A percentile compares a stretch with the other conserved stretches of the same genome.
Evolutionary conservation across 2,888 invertebrate species (phyloP).

Genomic region (Cephus rjabovi): DNA sequence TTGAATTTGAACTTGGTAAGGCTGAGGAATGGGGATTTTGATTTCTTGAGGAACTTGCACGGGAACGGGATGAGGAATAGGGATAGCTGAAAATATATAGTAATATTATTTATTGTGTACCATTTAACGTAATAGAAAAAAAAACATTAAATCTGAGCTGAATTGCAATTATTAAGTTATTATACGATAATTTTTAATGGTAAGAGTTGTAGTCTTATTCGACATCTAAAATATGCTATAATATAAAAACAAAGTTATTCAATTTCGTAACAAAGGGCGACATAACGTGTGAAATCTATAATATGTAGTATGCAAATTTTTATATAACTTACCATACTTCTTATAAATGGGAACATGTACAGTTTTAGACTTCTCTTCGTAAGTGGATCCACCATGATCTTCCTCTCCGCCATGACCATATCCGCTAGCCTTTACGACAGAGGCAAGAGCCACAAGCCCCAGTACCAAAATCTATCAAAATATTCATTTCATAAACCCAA

Average conservation of each 20-base stretch:
- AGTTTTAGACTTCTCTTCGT: slow-evolving; percentile 56
- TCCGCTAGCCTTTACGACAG: slow-evolving; percentile 42
- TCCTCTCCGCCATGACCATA: slow-evolving; percentile 36
- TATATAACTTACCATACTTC: slow-evolving; percentile 53
- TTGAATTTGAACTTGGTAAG: slow-evolving; percentile 70
- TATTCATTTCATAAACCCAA: neutral
- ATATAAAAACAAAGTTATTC: neutral
- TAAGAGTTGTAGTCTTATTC: neutral
- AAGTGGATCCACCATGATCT: slow-evolving; percentile 51
- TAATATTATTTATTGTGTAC: neutral
- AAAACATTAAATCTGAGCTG: neutral
- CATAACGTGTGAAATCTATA: neutral
- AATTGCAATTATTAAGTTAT: neutral
- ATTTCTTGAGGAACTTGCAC: slow-evolving; percentile 70
- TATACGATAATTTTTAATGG: no score
- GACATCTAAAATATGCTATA: neutral
- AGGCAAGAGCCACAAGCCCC: slow-evolving; percentile 32
- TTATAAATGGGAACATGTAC: slow-evolving; percentile 60
- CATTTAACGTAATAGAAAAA: neutral
- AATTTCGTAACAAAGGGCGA: neutral
- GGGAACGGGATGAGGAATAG: slow-evolving; percentile 71
- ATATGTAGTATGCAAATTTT: neutral
- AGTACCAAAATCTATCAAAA: slow-evolving; percentile 45
- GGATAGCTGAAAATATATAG: slow-evolving; percentile 63
- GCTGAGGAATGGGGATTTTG: slow-evolving; percentile 71